Base-by-base conservation (phyloP, 2,113 vertebrate genomes). In the Urocitellus parryii region DNA sequence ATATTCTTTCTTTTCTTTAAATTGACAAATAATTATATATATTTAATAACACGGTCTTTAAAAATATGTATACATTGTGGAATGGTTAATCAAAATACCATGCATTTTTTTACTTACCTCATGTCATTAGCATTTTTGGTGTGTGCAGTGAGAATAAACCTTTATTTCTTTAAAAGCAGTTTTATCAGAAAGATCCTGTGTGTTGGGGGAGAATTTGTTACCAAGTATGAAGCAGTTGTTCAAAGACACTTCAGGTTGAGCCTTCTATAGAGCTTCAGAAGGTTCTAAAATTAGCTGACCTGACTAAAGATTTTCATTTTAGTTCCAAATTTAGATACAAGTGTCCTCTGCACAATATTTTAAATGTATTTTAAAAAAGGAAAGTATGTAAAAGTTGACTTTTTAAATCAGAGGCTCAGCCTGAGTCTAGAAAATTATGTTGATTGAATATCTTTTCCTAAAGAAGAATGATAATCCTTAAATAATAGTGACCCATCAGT, bases 351-450 rank as follows among this genome's bases (percentile, higher is more conserved):
- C 0, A 34, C 34, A 72, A 45, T 45, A 45, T 45, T 45, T 45
- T 45, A 9, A 9, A 45, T 45, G 45, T 45, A 8, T 45, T 45
- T 45, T 45, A 45, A 45, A 45, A 45, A 45, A 45, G 25, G 16
- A 83, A 81, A 51, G 45, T 42, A 6, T 2, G 29, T 74, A 29
- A 65, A 37, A 61, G 37, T 18, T 29, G 39, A 22, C 3, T 39
- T 73, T 91, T 92, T 88, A 63, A 94, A 78, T 51, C 32, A 83
- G 37, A 70, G 77, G 32, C 14, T 90, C 48, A 83, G 39, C 37
- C 17, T 10, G 34, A 91, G 29, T 74, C 58, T 87, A 58, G 61
- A 85, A 81, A 42, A 39, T 29, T 51, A 14, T 65, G 25, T 51
- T 76, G 82, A 67, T 8, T 65, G 14, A 56, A 7, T 45, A 13